phyloP scores from a whole-genome alignment of 2,888 invertebrate species.

The Drosophila quasianomalipes region DNA sequence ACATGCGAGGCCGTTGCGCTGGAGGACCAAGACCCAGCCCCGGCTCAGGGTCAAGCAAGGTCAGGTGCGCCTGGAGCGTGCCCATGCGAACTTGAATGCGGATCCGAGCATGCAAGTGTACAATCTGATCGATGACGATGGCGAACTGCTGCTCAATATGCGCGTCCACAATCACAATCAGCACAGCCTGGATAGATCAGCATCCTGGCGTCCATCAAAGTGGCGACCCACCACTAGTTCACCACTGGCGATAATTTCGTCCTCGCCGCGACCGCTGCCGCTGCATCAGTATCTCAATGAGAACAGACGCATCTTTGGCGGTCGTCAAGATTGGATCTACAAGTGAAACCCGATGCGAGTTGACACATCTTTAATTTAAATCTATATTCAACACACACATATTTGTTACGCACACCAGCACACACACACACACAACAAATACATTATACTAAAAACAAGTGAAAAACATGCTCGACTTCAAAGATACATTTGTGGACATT shows the following conservation, averaged over 20 bases:
- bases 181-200: constrained; percentile 9
- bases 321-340: constrained; percentile 56
- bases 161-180: constrained; percentile 59
- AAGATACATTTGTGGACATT: not conserved
- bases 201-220: constrained; percentile 65
- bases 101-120: constrained; percentile 54
- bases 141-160: constrained; percentile 67
- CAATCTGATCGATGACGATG: constrained; percentile 73
- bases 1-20: not conserved
- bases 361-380: constrained; percentile 3
- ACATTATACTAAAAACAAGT: constrained; percentile 2
- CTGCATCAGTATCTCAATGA: constrained; percentile 65
- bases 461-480: not conserved
- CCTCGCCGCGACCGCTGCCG: constrained; percentile 68
- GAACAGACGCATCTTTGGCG: constrained; percentile 47
- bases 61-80: constrained; percentile 66
- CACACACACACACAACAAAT: constrained; percentile 2
- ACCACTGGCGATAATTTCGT: constrained; percentile 31
- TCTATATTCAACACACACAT: constrained; percentile 5
- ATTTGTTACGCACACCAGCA: constrained; percentile 8
- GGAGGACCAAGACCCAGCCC: constrained; percentile 19
- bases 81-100: constrained; percentile 15
- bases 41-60: constrained; percentile 34
- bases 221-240: constrained; percentile 63
- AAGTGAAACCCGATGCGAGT: constrained; percentile 23